These are phyloP conservation scores for Empis stercorea DNA, from an alignment of 2,888 invertebrate genomes.

Conservation along the genomic window DNA sequence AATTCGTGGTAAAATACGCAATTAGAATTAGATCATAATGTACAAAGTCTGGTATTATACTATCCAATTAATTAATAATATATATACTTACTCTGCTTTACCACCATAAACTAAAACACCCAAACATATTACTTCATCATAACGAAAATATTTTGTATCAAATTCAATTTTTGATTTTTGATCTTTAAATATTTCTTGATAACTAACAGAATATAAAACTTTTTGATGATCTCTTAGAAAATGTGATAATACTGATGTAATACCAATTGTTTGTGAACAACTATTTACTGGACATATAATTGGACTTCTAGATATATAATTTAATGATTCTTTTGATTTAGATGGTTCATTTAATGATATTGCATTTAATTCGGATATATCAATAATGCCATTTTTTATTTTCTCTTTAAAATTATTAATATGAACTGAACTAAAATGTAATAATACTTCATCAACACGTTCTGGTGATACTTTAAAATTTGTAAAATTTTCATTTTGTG, in stretches of 20 bases:
- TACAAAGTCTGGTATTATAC: too few species aligned
- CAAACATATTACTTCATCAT: slow-evolving; percentile 20
- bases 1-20: too few species aligned
- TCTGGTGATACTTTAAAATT: slow-evolving; percentile 12
- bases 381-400: not conserved
- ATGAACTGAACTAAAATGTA: too few species aligned
- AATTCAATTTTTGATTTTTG: slow-evolving; percentile 18
- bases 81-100: slow-evolving; percentile 8
- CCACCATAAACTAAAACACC: slow-evolving; percentile 23
- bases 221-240: slow-evolving; percentile 21
- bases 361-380: not conserved
- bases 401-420: not conserved
- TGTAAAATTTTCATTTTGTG: slow-evolving; percentile 19
- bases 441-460: slow-evolving; percentile 9
- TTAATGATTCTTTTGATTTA: slow-evolving; percentile 12
- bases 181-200: slow-evolving; percentile 17
- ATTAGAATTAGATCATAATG: too few species aligned
- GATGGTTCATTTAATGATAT: not conserved
- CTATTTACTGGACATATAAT: slow-evolving; percentile 21
- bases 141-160: slow-evolving; percentile 15
- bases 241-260: slow-evolving; percentile 22
- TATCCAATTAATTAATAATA: too few species aligned
- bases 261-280: slow-evolving; percentile 19
- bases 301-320: slow-evolving; percentile 19
- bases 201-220: slow-evolving; percentile 8